Conservation (phyloP, 2,113 vertebrate genomes). For the Catharus minimus region DNA sequence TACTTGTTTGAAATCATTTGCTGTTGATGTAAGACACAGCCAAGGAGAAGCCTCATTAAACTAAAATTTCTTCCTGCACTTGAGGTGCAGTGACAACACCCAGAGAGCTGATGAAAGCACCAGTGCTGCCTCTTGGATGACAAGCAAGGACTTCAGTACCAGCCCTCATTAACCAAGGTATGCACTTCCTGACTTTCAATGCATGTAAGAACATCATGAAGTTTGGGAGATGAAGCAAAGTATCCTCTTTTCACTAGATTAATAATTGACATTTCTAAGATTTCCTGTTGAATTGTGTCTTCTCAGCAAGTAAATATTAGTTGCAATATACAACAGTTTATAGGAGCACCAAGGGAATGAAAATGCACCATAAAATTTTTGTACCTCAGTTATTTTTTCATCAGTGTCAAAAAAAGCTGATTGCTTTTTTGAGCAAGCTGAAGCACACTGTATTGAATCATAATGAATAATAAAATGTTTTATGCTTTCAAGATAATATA, state of each 20-base stretch:
- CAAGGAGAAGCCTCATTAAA: conserved; percentile 39
- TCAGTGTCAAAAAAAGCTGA: neutral
- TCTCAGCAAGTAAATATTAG: neutral
- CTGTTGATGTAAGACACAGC: neutral
- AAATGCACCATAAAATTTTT: neutral
- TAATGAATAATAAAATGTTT: neutral
- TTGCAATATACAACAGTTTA: neutral
- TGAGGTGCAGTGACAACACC: neutral
- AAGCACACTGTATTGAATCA: neutral
- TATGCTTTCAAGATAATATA: neutral
- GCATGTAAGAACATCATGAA: neutral
- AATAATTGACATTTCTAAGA: neutral
- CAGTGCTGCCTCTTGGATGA: neutral
- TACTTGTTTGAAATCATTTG: neutral
- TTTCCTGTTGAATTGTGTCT: neutral
- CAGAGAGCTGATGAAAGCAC: conserved; percentile 5
- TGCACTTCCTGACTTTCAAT: neutral
- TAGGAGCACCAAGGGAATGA: neutral
- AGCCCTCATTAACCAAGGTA: conserved; percentile 1
- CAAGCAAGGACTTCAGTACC: neutral
- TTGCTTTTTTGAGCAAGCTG: neutral
- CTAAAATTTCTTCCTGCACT: neutral
- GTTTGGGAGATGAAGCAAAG: neutral
- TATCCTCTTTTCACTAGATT: neutral
- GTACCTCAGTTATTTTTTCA: neutral